A percentile compares a stretch with the other conserved stretches of the same genome.
phyloP scores from a whole-genome alignment of 1,140 invertebrate species.

The Apis mellifera region Amel_HAv3.1 CM009946.2:7124001-7124500 shows the following conservation, averaged over 20 bases:
- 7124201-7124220: background rate
- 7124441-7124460: background rate
- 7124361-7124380: no score
- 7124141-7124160: conserved; percentile 49
- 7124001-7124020: conserved; percentile 7
- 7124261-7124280: background rate
- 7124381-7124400: background rate
- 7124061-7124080: conserved; percentile 37
- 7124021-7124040: conserved; percentile 45
- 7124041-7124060: conserved; percentile 54
- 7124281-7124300: background rate
- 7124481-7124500: no score
- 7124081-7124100: conserved; percentile 37
- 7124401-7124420: background rate
- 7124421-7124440: background rate
- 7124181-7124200: conserved; percentile 41
- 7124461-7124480: no score
- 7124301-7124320: background rate
- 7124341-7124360: no score
- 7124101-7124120: conserved; percentile 28
- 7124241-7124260: background rate
- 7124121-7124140: conserved; percentile 25
- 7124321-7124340: no score
- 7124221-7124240: background rate
- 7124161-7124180: conserved; percentile 39